Evolutionary conservation across 2,888 invertebrate genomes (phyloP), one percentile per base, ranked within the genome.

Genomic region (Eutolmus rufibarbis): DNA sequence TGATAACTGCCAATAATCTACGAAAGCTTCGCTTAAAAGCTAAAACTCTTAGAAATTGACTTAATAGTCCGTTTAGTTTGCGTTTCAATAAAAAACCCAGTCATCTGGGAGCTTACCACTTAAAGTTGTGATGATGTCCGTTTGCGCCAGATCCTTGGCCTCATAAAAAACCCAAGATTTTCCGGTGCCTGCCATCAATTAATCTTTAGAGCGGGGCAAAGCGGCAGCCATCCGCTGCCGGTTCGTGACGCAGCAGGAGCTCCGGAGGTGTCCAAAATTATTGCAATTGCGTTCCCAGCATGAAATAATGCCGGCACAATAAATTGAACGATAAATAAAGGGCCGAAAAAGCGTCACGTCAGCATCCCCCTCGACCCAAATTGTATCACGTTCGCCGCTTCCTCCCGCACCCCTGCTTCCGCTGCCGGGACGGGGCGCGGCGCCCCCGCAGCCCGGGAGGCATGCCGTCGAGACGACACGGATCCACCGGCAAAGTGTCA

Each of bases 281-380:
- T 84, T 66, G 82, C 82, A 84, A 84, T 66, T 57, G 82, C 82
- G 82, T 66, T 40, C 82, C 66, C 82, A 84, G 82, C 82, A 84
- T 66, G 82, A 66, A 40, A 84, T 66, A 66, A 66, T 51, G 82
- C 82, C 57, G 82, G 40, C 82, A 84, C 82, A 84, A 84, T 84
- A 84, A 84, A 84, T 84, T 84, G 82, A 84, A 84, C 82, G 82
- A 84, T 84, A 84, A 84, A 84, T 84, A 84, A 84, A 37, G 57
- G 34, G 34, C 82, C 82, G 57, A 66, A n/a, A 84, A 84, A 84
- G 66, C 82, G 19, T 84, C 37, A 34, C 57, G 82, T 84, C 82
- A 84, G 82, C 82, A 84, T 57, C 82, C 66, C 66, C 40, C 66
- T 40, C 57, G 57, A 1, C 66, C 19, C 1, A 37, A 40, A 66